phyloP scores from a whole-genome alignment of 2,797 vertebrate species.

The Platyrinchus mystaceus region DNA sequence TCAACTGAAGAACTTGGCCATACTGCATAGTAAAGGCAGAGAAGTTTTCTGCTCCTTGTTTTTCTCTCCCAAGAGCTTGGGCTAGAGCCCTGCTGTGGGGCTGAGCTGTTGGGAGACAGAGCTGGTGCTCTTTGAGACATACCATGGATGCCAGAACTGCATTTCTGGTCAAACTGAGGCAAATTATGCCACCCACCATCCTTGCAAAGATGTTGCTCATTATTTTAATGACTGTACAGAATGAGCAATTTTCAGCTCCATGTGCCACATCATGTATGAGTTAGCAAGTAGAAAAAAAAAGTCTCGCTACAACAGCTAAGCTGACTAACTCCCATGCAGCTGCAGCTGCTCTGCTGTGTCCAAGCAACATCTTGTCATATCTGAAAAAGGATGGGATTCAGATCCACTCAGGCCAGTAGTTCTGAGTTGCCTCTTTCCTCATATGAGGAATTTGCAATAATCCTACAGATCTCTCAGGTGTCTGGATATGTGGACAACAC shows the following conservation, averaged over 20 bases:
- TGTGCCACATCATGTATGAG: neutral
- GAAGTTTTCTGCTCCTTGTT: neutral
- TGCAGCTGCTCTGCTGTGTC: neutral
- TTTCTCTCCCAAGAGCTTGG: neutral
- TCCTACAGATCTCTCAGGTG: neutral
- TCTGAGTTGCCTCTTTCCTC: neutral
- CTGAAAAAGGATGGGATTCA: neutral
- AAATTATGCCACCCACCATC: neutral
- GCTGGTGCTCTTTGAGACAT: neutral
- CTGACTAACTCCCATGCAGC: neutral
- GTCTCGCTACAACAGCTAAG: neutral
- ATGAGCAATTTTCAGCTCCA: constrained; percentile 35
- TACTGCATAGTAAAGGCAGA: neutral
- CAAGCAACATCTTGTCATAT: neutral
- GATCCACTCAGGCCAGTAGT: neutral
- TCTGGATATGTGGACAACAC: neutral
- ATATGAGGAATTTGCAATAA: neutral
- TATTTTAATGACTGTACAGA: constrained; percentile 16
- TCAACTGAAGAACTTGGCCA: neutral
- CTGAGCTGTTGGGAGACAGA: neutral
- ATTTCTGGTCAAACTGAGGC: neutral
- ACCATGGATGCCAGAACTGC: neutral
- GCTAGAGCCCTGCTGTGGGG: neutral
- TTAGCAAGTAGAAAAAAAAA: neutral
- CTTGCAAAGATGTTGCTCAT: neutral